Evolutionary conservation across 2,888 invertebrate species (phyloP).

Genomic region (Agrotis exclamationis): DNA sequence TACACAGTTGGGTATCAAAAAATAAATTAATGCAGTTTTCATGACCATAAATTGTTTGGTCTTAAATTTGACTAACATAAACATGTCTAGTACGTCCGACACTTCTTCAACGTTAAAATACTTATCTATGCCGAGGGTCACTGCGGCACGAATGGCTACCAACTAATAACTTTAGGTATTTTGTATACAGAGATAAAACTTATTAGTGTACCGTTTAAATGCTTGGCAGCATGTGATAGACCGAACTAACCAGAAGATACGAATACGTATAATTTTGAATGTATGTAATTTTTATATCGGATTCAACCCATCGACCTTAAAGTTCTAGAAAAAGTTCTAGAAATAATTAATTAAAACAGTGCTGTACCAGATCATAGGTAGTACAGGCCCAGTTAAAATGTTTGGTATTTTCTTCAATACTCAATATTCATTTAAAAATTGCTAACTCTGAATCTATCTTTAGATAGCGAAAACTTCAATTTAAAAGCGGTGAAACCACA

Average conservation of each 20-base stretch:
- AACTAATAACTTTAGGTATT: slow-evolving; percentile 46
- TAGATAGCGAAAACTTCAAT: no score
- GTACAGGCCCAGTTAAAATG: no score
- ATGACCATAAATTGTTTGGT: slow-evolving; percentile 34
- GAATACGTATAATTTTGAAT: no score
- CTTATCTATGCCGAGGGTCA: slow-evolving; percentile 39
- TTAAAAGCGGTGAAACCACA: no score
- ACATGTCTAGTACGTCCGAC: slow-evolving; percentile 50
- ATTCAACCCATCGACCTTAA: not conserved
- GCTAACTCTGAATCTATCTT: no score
- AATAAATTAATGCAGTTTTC: slow-evolving; percentile 39
- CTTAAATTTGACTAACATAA: slow-evolving; percentile 54
- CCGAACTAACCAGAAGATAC: no score
- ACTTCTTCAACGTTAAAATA: slow-evolving; percentile 48
- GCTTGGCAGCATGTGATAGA: slow-evolving; percentile 15
- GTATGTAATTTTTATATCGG: no score
- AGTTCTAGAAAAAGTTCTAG: no score
- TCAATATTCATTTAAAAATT: no score
- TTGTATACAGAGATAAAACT: slow-evolving; percentile 34
- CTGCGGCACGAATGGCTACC: slow-evolving; percentile 34
- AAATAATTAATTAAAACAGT: no score
- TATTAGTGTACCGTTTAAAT: slow-evolving; percentile 45
- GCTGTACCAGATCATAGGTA: no score
- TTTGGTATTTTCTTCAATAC: no score
- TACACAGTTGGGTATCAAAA: slow-evolving; percentile 9